Conservation (phyloP, 1,140 invertebrate species). For the Radopholus similis region DNA sequence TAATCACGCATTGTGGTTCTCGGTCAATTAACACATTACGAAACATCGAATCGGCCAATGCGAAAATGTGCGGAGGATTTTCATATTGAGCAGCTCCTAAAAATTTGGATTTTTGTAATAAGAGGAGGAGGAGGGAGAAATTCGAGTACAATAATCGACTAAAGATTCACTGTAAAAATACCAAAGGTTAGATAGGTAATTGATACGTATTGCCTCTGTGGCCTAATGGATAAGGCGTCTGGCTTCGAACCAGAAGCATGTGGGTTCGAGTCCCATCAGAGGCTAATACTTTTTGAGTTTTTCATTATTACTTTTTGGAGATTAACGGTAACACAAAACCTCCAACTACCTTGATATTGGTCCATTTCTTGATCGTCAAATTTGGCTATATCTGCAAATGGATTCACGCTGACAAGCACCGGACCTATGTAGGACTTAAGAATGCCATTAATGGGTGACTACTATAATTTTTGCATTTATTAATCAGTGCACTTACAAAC, state of each 20-base stretch:
- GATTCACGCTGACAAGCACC: slow-evolving; percentile 75
- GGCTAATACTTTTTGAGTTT: too few relatives aligned
- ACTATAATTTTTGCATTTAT: neutral
- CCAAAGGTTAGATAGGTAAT: too few relatives aligned
- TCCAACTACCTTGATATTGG: slow-evolving; percentile 67
- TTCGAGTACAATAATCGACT: too few relatives aligned
- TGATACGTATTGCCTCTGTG: too few relatives aligned
- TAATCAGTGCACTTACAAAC: slow-evolving; percentile 67
- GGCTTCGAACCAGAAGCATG: too few relatives aligned
- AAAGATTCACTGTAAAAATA: too few relatives aligned
- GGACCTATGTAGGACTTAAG: slow-evolving; percentile 76
- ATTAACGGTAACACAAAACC: too few relatives aligned
- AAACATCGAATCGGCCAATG: slow-evolving; percentile 74
- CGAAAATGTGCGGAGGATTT: slow-evolving; percentile 75
- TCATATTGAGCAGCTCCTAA: slow-evolving; percentile 71
- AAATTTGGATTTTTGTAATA: neutral
- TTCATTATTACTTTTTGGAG: too few relatives aligned
- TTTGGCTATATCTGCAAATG: slow-evolving; percentile 74
- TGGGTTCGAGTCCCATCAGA: too few relatives aligned
- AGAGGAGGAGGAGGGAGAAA: neutral
- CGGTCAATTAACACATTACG: slow-evolving; percentile 72
- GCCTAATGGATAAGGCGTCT: too few relatives aligned
- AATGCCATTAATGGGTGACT: too few relatives aligned
- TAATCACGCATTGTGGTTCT: slow-evolving; percentile 75
- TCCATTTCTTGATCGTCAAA: slow-evolving; percentile 72